A percentile compares a stretch with the other conserved stretches of the same genome.
Conservation (phyloP, 2,113 vertebrate species). For the Hyperopisus bebe region DNA sequence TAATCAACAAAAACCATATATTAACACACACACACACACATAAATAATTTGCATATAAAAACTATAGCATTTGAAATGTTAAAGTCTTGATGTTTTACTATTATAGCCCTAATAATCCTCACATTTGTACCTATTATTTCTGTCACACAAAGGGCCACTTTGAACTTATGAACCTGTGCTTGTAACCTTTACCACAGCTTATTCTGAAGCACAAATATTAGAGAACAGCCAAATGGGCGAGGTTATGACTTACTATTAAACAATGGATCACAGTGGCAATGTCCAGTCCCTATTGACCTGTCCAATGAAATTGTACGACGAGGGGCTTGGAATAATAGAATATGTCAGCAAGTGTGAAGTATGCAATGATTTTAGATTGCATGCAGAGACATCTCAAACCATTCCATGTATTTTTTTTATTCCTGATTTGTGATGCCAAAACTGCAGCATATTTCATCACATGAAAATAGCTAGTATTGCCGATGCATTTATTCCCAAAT, state of each 20-base stretch:
- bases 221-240: constrained; percentile 30
- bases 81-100: background rate
- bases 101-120: background rate
- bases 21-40: no score
- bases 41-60: background rate
- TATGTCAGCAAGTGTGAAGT: constrained; percentile 38
- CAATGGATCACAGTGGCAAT: constrained; percentile 40
- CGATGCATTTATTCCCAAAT: constrained; percentile 3
- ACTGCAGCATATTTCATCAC: constrained; percentile 16
- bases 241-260: constrained; percentile 39
- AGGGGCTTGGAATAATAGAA: constrained; percentile 41
- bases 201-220: constrained; percentile 41
- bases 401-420: constrained; percentile 26
- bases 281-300: constrained; percentile 19
- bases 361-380: constrained; percentile 43
- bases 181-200: constrained; percentile 32
- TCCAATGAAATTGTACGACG: constrained; percentile 36
- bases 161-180: constrained; percentile 60
- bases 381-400: constrained; percentile 29
- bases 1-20: no score
- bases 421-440: background rate
- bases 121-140: constrained; percentile 46
- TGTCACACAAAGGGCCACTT: constrained; percentile 66
- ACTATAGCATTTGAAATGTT: background rate
- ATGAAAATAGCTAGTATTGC: constrained; percentile 3